phyloP scores from a whole-genome alignment of 2,888 invertebrate species.

The Acanthoscelides obtectus region DNA sequence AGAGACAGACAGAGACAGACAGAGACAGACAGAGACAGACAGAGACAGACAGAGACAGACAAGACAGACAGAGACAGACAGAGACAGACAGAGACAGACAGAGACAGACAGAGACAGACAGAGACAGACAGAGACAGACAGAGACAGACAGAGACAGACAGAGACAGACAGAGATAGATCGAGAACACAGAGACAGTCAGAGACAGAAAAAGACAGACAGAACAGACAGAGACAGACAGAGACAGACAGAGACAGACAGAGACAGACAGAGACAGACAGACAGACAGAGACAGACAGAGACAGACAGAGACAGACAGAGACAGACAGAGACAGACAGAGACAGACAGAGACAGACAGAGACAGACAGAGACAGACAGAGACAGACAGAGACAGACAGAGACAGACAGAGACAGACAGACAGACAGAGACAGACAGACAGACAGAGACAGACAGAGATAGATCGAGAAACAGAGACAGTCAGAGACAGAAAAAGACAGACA shows the following conservation, averaged over 20 bases:
- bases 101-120: too few relatives aligned
- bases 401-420: conserved; percentile 2
- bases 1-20: too few relatives aligned
- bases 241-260: conserved; percentile 1
- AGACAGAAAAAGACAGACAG: too few relatives aligned
- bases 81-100: too few relatives aligned
- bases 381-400: not conserved
- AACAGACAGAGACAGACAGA: conserved; percentile 2
- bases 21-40: too few relatives aligned
- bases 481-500: not conserved
- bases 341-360: conserved; percentile 2
- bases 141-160: not conserved
- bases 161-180: too few relatives aligned
- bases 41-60: too few relatives aligned
- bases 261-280: conserved; percentile 1
- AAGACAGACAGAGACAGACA: too few relatives aligned
- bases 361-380: not conserved
- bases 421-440: not conserved
- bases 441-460: not conserved
- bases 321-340: not conserved
- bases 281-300: not conserved
- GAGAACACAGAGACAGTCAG: too few relatives aligned
- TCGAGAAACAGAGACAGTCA: not conserved
- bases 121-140: too few relatives aligned
- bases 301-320: not conserved